A percentile compares a stretch with the other conserved stretches of the same genome.
These are phyloP conservation scores for Onychostoma macrolepis DNA, from an alignment of 2,113 vertebrate species.

Conservation along the genomic window DNA sequence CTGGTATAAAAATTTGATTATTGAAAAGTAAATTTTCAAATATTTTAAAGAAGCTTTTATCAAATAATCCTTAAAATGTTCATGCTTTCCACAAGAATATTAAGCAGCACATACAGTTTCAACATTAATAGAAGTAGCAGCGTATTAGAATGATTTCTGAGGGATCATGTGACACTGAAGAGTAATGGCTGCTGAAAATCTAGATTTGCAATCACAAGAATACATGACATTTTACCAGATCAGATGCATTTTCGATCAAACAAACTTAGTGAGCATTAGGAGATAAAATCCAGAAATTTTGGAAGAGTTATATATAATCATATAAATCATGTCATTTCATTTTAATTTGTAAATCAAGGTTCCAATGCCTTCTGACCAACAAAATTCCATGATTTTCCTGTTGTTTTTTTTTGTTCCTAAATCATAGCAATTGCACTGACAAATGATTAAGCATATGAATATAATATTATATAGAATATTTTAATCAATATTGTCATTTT, in stretches of 20 bases:
- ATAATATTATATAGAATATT: no score
- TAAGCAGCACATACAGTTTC: neutral
- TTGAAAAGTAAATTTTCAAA: neutral
- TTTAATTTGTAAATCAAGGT: neutral
- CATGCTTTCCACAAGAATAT: neutral
- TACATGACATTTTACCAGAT: neutral
- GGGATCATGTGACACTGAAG: neutral
- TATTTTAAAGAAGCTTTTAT: neutral
- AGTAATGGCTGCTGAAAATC: neutral
- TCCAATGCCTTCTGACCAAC: neutral
- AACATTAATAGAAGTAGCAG: neutral
- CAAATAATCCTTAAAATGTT: neutral
- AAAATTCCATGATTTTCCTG: neutral
- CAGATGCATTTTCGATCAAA: no score
- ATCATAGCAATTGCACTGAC: neutral
- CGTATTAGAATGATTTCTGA: neutral
- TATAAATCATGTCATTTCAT: neutral
- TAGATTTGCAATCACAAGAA: neutral
- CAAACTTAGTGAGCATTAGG: no score
- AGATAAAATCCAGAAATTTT: no score
- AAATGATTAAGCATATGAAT: no score
- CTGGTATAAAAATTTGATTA: neutral
- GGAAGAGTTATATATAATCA: no score
- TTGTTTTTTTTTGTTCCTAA: no score
- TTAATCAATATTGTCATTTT: neutral